These are phyloP conservation scores for Mellivora capensis DNA, from an alignment of 2,113 vertebrate species.

Conservation along the genomic window DNA sequence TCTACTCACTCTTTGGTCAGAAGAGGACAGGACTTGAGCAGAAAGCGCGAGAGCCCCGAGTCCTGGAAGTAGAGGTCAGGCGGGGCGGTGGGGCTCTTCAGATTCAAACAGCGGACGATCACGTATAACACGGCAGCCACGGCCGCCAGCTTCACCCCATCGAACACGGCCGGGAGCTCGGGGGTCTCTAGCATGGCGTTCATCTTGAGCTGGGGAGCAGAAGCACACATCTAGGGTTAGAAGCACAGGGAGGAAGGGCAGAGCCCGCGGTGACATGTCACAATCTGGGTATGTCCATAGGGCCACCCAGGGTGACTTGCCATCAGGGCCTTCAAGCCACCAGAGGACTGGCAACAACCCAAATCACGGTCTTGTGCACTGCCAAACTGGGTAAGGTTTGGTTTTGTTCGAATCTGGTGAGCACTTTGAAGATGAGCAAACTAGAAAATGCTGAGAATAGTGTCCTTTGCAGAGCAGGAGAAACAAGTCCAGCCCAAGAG, in stretches of 20 bases:
- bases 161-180: slow-evolving; percentile 96
- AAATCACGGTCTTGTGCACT: neutral
- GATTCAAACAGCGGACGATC: slow-evolving; percentile 95
- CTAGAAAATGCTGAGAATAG: neutral
- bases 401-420: neutral
- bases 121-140: slow-evolving; percentile 96
- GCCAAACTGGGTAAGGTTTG: neutral
- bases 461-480: neutral
- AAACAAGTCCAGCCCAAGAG: neutral
- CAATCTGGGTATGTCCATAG: neutral
- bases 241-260: neutral
- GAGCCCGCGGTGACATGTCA: neutral
- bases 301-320: neutral
- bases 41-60: slow-evolving; percentile 90
- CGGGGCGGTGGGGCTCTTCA: slow-evolving; percentile 95
- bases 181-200: slow-evolving; percentile 85
- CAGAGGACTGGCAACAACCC: neutral
- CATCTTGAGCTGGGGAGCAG: slow-evolving; percentile 79
- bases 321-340: fast-evolving
- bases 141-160: slow-evolving; percentile 96
- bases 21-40: slow-evolving; percentile 95
- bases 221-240: neutral
- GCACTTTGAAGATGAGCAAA: neutral
- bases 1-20: slow-evolving; percentile 99
- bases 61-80: slow-evolving; percentile 95